These are phyloP conservation scores for Passer domesticus DNA, from an alignment of 2,113 vertebrate species.

Conservation along the genomic window DNA sequence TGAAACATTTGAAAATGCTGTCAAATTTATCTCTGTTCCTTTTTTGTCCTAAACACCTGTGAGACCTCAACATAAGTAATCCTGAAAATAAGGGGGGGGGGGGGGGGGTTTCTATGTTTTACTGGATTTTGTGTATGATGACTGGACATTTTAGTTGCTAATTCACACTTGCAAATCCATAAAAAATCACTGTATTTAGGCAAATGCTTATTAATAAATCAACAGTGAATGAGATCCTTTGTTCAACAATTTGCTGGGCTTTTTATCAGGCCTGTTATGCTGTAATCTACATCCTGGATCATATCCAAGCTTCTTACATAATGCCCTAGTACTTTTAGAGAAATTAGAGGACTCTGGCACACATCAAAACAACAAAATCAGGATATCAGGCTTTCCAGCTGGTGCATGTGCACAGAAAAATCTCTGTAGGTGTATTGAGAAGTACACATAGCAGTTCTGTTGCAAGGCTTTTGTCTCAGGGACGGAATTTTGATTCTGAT, in stretches of 20 bases:
- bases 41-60: neutral
- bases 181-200: neutral
- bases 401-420: neutral
- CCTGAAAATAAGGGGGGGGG: neutral
- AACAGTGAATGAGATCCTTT: conserved; percentile 15
- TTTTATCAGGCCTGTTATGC: neutral
- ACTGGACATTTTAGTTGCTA: neutral
- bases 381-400: neutral
- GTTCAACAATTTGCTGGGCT: neutral
- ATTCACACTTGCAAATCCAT: neutral
- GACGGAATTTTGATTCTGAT: neutral
- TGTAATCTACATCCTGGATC: neutral
- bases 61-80: neutral
- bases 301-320: neutral
- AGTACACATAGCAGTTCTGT: neutral
- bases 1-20: neutral
- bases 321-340: neutral
- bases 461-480: neutral
- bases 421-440: neutral
- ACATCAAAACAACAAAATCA: neutral
- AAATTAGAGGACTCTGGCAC: neutral
- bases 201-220: conserved; percentile 15
- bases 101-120: neutral
- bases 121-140: neutral
- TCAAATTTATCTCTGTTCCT: neutral